Evolutionary conservation across 2,797 vertebrate genomes (phyloP), one percentile per base, ranked within the genome.

Genomic region (Gymnocypris eckloni): DNA sequence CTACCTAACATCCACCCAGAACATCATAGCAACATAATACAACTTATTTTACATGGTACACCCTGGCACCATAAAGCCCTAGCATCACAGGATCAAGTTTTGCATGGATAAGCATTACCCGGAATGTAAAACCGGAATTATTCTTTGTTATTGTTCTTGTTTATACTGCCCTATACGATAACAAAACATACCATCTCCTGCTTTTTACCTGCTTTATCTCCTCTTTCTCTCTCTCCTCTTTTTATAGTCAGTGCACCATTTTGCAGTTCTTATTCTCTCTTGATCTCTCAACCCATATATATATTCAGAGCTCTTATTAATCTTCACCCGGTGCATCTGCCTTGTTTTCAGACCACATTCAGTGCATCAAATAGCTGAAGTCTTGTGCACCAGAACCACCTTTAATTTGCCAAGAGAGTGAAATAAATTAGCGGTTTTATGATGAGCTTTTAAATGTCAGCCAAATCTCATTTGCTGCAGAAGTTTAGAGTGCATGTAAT

Each of bases 391-490:
- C 64, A 86, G 88, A 83, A 78, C 91, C 90, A 87, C 83, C 88
- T 91, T 93, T 92, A 90, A 91, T 75, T 80, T 87, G 39, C 59
- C 70, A 80, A 67, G 82, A 69, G 41, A 28, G 18, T 50, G 56
- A 85, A 84, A 82, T 56, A 77, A 89, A 90, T 91, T 85, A 92
- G 86, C 85, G 84, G 88, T 93, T 94, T 94, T 94, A 93, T 94
- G 93, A 93, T 88, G 87, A 90, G 89, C 88, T 87, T 88, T 88
- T 91, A 94, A 95, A 94, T 85, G 90, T 89, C 91, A 89, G 83
- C 87, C 25, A 66, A 92, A 90, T 88, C 88, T 91, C 91, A 89
- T 87, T 92, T 73, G 89, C 89, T 91, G 64, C 61, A 48, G 39
- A 54, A 83, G 90, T 93, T 81, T 37, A 86, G 91, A 91, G 90